A percentile compares a stretch with the other conserved stretches of the same genome.
Evolutionary conservation across 2,888 invertebrate species (phyloP).

Genomic region (Sisyra terminalis): DNA sequence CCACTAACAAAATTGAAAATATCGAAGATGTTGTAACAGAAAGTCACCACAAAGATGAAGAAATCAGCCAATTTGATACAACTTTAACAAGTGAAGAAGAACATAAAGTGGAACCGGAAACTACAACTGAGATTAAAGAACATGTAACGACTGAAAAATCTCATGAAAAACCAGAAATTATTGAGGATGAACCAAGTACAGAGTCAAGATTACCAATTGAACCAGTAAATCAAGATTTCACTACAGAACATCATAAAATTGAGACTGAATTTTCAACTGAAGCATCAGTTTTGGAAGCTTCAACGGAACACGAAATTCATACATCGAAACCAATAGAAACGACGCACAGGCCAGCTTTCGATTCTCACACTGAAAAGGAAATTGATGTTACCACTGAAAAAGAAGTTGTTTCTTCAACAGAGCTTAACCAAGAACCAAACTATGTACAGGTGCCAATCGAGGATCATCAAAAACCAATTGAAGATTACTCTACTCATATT

Average conservation of each 20-base stretch:
- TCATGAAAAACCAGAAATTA: no score
- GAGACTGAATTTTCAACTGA: not conserved
- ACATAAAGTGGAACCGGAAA: no score
- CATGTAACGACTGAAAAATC: conserved; percentile 1
- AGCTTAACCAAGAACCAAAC: not conserved
- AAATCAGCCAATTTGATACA: conserved; percentile 9
- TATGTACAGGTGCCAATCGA: conserved; percentile 3
- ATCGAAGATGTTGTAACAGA: conserved; percentile 10
- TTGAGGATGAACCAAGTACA: no score
- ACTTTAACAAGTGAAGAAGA: no score
- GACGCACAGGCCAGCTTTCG: conserved; percentile 9
- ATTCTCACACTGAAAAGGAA: conserved; percentile 6
- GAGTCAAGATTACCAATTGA: no score
- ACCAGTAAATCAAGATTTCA: conserved; percentile 9
- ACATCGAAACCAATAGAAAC: conserved; percentile 7
- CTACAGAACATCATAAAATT: not conserved
- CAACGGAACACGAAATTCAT: conserved; percentile 3
- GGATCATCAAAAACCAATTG: not conserved
- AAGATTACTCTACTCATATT: not conserved
- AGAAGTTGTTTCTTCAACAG: conserved; percentile 6
- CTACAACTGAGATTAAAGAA: conserved; percentile 1
- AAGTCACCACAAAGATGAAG: conserved; percentile 12
- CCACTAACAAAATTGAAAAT: no score
- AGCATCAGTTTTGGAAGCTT: not conserved
- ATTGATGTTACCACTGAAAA: conserved; percentile 5